phyloP scores from a whole-genome alignment of 2,888 invertebrate genomes.

The Harpagoxenus sublaevis region DNA sequence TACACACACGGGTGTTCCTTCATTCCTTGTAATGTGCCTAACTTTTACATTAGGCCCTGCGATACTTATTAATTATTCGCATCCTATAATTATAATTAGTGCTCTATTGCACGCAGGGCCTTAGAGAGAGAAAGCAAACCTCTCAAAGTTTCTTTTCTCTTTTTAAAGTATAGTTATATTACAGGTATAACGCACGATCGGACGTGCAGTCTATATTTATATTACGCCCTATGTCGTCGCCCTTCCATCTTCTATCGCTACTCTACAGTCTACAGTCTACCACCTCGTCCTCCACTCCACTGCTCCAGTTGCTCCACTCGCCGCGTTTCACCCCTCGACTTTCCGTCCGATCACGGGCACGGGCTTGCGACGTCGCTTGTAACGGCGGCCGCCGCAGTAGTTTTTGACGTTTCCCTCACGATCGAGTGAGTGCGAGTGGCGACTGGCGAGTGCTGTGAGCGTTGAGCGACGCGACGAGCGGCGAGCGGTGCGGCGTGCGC shows the following conservation, averaged over 20 bases:
- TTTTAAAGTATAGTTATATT: neutral
- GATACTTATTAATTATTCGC: too few relatives aligned
- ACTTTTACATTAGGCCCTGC: too few relatives aligned
- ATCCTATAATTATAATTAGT: too few relatives aligned
- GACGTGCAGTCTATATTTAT: too few relatives aligned
- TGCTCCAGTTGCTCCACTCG: too few relatives aligned
- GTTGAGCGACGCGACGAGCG: neutral
- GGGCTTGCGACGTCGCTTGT: neutral
- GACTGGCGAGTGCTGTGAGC: too few relatives aligned
- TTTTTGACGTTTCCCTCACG: slow-evolving; percentile 6
- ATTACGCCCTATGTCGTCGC: neutral
- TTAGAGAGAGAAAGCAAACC: neutral
- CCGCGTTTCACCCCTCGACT: too few relatives aligned
- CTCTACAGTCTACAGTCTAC: too few relatives aligned
- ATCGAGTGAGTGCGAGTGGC: neutral
- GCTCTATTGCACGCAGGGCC: too few relatives aligned
- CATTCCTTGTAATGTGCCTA: too few relatives aligned
- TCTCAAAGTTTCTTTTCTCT: neutral
- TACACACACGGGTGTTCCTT: too few relatives aligned
- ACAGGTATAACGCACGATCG: too few relatives aligned
- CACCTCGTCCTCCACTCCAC: neutral
- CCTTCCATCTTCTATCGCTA: neutral
- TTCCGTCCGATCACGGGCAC: neutral
- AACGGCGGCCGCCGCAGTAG: neutral
- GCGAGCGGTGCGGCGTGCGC: neutral